These are phyloP conservation scores for Eudemis profundana DNA, from an alignment of 2,888 invertebrate genomes.

Conservation along the genomic window DNA sequence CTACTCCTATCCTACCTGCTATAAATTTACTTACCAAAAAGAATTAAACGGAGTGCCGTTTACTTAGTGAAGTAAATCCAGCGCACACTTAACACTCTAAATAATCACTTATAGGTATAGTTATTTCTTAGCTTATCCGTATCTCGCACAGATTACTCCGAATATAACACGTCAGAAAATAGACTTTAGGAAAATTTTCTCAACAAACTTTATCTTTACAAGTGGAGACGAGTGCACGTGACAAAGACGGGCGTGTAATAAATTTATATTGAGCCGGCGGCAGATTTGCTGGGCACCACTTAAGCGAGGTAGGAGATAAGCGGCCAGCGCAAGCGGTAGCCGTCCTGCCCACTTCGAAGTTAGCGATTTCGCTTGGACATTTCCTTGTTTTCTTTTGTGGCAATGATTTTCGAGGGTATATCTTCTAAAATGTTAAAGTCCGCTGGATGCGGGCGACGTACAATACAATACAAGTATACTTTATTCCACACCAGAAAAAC, in stretches of 20 bases:
- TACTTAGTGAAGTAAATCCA: conserved; percentile 10
- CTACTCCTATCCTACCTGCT: too few species aligned
- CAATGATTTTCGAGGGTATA: too few species aligned
- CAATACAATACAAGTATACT: too few species aligned
- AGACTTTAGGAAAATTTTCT: conserved; percentile 33
- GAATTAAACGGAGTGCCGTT: too few species aligned
- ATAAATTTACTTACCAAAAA: conserved; percentile 31
- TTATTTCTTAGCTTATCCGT: conserved; percentile 31
- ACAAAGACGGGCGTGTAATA: conserved; percentile 68
- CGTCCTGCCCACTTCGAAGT: too few species aligned
- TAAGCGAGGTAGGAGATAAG: conserved; percentile 57
- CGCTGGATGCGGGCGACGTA: too few species aligned
- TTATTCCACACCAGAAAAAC: too few species aligned
- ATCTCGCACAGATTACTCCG: conserved; percentile 33
- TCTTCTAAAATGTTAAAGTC: too few species aligned
- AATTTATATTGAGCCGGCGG: conserved; percentile 70
- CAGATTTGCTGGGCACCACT: conserved; percentile 74
- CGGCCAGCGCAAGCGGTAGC: conserved; percentile 46
- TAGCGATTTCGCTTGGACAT: too few species aligned
- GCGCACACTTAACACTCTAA: conserved; percentile 21
- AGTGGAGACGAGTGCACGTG: conserved; percentile 66
- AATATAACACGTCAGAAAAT: conserved; percentile 38
- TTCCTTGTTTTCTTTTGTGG: too few species aligned
- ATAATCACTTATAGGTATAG: conserved; percentile 10
- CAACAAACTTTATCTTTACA: conserved; percentile 46